Conservation (phyloP, 2,797 vertebrate genomes). For the Sebastes cheni region DNA sequence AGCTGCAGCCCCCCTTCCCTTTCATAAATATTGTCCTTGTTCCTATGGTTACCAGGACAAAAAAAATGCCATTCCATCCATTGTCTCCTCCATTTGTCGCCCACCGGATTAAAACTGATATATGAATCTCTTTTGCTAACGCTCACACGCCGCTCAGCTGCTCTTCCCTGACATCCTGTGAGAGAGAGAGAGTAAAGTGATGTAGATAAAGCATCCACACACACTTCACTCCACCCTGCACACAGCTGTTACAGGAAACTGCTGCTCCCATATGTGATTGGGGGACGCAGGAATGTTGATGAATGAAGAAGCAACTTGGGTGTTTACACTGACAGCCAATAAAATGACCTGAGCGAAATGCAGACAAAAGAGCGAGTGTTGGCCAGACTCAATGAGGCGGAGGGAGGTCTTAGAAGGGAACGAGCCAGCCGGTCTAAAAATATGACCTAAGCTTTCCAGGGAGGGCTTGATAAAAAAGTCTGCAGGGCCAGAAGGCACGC, state of each 20-base stretch:
- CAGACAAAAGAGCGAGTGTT: slow-evolving; percentile 24
- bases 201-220: slow-evolving; percentile 16
- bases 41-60: slow-evolving; percentile 56
- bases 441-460: slow-evolving; percentile 59
- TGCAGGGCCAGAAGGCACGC: slow-evolving; percentile 4
- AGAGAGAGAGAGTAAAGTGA: slow-evolving; percentile 5
- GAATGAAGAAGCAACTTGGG: slow-evolving; percentile 1
- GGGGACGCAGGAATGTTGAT: slow-evolving; percentile 54
- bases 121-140: slow-evolving; percentile 28
- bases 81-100: slow-evolving; percentile 44
- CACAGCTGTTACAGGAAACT: slow-evolving; percentile 37
- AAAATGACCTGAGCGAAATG: slow-evolving; percentile 22
- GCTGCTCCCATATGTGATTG: slow-evolving; percentile 10
- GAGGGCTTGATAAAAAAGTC: slow-evolving; percentile 54
- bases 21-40: slow-evolving; percentile 66
- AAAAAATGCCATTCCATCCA: slow-evolving; percentile 50
- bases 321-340: slow-evolving; percentile 47
- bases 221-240: background rate
- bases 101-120: slow-evolving; percentile 34
- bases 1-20: slow-evolving; percentile 20
- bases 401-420: slow-evolving; percentile 10
- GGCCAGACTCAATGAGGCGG: background rate
- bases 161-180: slow-evolving; percentile 3
- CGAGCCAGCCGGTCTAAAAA: slow-evolving; percentile 66
- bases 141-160: slow-evolving; percentile 22